Evolutionary conservation across 2,888 invertebrate species (phyloP), one percentile per base, ranked within the genome.

Genomic region (Chloroclysta siterata): DNA sequence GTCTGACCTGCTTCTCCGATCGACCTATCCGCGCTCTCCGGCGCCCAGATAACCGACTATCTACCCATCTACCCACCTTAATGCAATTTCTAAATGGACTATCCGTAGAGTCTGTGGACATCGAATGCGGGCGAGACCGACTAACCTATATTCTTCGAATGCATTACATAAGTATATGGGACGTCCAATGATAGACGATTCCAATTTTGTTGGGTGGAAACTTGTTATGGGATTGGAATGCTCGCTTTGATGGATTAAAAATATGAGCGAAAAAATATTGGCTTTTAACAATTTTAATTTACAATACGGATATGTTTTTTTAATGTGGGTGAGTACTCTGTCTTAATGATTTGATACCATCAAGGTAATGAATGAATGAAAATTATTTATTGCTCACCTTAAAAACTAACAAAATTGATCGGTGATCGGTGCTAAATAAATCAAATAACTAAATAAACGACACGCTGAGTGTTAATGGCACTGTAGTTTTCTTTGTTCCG

Each of bases 1-100:
- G 75, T 66, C 70, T 84, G 87, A 84, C 85, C 85, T 77, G 81
- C 68, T 84, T 70, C 48, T 69, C 56, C 52, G 44, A 42, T 46
- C 47, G 41, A 62, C 59, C 52, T 60, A 52, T 60, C 68, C 55
- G 57, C 15, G 51, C 54, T 7, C 61, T 46, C 53, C 47, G 29
- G 52, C 48, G 47, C 55, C 46, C 53, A 47, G 50, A 55, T 50
- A 65, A 17, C 46, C 54, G 54, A 28, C 53, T 53, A 41, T 33
- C 48, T 22, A 51, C 15, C 50, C 22, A 52, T 53, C 50, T 57
- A 56, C 55, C 55, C 52, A 59, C 53, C 46, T 47, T 61, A 59
- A 68, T 62, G 63, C 65, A 65, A 65, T 65, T 53, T 61, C 69
- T 67, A 69, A 68, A 66, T 68, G 61, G 61, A 57, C 42, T 62